Percentiles rank a stretch among this genome's conserved stretches.
Conservation (phyloP, 2,888 invertebrate species). For the Thera britannica region DNA sequence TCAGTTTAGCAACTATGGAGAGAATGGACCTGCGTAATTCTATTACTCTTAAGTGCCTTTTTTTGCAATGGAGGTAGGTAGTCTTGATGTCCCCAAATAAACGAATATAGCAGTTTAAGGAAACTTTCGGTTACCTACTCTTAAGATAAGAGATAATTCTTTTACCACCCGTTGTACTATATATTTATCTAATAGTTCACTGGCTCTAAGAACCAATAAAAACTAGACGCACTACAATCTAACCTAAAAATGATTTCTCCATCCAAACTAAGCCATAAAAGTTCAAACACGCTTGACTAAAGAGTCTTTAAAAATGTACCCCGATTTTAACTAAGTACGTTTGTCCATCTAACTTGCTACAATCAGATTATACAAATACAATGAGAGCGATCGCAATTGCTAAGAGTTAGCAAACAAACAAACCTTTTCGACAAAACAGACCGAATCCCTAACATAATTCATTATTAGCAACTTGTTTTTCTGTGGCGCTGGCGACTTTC, state of each 20-base stretch:
- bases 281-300: not conserved
- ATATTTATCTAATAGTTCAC: too few relatives aligned
- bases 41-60: too few relatives aligned
- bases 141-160: too few relatives aligned
- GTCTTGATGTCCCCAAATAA: too few relatives aligned
- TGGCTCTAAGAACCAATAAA: too few relatives aligned
- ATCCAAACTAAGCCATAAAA: too few relatives aligned
- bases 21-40: not conserved
- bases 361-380: constrained; percentile 22
- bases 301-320: not conserved
- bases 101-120: too few relatives aligned
- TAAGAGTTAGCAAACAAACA: constrained; percentile 32
- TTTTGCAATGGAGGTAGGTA: too few relatives aligned
- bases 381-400: constrained; percentile 18
- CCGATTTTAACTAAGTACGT: not conserved
- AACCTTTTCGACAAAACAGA: constrained; percentile 33
- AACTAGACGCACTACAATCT: too few relatives aligned
- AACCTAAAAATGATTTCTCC: too few relatives aligned
- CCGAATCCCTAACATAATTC: constrained; percentile 56
- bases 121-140: too few relatives aligned
- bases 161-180: too few relatives aligned
- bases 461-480: constrained; percentile 72
- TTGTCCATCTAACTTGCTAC: constrained; percentile 13
- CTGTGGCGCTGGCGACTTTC: constrained; percentile 44
- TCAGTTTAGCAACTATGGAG: constrained; percentile 5